These are phyloP conservation scores for Podocnemis expansa DNA, from an alignment of 2,113 vertebrate species.

Conservation along the genomic window DNA sequence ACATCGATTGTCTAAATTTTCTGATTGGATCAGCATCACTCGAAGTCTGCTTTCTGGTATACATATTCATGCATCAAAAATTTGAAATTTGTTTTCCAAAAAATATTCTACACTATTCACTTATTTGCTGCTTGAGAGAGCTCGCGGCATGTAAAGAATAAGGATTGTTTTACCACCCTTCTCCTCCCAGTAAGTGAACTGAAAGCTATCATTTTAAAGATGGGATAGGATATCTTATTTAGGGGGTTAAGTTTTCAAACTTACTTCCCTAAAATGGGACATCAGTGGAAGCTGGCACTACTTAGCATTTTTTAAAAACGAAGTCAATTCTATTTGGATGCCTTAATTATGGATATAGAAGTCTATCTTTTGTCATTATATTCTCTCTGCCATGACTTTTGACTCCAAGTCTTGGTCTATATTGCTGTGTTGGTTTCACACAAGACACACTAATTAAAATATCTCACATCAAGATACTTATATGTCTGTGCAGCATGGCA, in stretches of 20 bases:
- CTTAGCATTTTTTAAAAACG: not conserved
- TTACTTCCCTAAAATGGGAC: not conserved
- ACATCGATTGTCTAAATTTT: not conserved
- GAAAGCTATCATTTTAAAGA: not conserved
- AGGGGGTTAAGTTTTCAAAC: not conserved
- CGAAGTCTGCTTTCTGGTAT: not conserved
- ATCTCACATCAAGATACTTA: no score
- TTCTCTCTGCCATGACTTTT: not conserved
- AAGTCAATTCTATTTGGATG: not conserved
- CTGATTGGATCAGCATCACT: not conserved
- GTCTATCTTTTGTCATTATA: not conserved
- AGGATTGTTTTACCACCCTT: not conserved
- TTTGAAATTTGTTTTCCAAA: not conserved
- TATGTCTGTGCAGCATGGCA: no score
- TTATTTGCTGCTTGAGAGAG: not conserved
- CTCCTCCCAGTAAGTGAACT: rapidly evolving
- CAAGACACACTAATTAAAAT: no score
- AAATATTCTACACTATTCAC: not conserved
- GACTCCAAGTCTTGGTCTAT: not conserved
- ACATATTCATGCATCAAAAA: not conserved
- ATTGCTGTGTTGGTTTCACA: no score
- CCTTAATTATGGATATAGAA: not conserved
- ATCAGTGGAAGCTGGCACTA: not conserved
- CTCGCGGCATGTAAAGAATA: no score
- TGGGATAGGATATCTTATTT: not conserved